Percentiles rank a stretch among this genome's conserved stretches.
These are phyloP conservation scores for Bradypodion pumilum DNA, from an alignment of 2,797 vertebrate species.

Conservation along the genomic window DNA sequence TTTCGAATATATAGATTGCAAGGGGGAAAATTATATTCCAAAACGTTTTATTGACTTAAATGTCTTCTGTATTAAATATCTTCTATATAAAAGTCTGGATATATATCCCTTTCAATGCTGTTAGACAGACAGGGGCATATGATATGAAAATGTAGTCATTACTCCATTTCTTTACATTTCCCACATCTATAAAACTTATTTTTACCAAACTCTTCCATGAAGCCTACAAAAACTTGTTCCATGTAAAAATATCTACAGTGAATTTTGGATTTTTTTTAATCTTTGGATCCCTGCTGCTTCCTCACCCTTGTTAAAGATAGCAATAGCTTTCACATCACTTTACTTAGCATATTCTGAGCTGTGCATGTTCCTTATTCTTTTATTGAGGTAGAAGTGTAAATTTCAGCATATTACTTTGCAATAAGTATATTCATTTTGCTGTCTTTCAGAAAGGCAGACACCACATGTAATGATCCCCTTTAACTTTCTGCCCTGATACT, in stretches of 20 bases:
- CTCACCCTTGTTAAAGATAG: not conserved
- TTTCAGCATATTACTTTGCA: not conserved
- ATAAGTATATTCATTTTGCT: conserved; percentile 48
- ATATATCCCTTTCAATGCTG: not conserved
- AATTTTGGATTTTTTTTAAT: not conserved
- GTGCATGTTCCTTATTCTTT: conserved; percentile 22
- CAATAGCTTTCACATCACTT: conserved; percentile 29
- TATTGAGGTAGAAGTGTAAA: conserved; percentile 36
- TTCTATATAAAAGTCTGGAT: not conserved
- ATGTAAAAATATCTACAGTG: not conserved
- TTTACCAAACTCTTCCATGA: not conserved
- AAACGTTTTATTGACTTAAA: not conserved
- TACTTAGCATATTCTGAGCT: conserved; percentile 23
- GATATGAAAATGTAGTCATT: not conserved
- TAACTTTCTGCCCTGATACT: not conserved
- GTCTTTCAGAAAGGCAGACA: conserved; percentile 1
- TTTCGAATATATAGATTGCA: not conserved
- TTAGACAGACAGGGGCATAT: not conserved
- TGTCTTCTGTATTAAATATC: not conserved
- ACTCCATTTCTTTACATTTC: not conserved
- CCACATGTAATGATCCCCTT: conserved; percentile 17
- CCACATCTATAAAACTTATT: not conserved
- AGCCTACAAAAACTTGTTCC: not conserved
- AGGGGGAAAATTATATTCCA: not conserved
- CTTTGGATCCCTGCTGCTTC: not conserved